A percentile compares a stretch with the other conserved stretches of the same genome.
Evolutionary conservation across 2,888 invertebrate species (phyloP).

Genomic region (Dynastes hyllus): DNA sequence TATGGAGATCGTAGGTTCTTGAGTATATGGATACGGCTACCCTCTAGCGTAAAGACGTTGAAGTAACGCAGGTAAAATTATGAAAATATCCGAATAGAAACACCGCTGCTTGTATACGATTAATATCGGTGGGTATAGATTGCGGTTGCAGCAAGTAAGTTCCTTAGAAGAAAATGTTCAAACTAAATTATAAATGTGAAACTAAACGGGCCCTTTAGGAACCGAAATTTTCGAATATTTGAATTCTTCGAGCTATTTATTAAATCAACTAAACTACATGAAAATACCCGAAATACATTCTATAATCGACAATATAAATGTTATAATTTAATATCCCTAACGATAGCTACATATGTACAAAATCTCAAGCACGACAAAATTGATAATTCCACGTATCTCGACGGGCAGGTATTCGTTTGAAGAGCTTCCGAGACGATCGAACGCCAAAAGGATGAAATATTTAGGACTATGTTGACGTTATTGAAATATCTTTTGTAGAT

Average conservation of each 20-base stretch:
- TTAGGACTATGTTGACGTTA: slow-evolving; percentile 16
- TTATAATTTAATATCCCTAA: slow-evolving; percentile 23
- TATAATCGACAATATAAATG: slow-evolving; percentile 16
- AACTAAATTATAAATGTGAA: not conserved
- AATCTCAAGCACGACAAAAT: slow-evolving; percentile 25
- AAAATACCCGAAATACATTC: slow-evolving; percentile 22
- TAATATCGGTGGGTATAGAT: not conserved
- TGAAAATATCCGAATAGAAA: slow-evolving; percentile 1
- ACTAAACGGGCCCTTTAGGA: not conserved
- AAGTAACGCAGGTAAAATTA: slow-evolving; percentile 37
- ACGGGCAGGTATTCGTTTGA: slow-evolving; percentile 13
- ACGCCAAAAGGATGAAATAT: slow-evolving; percentile 9
- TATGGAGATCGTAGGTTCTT: not conserved
- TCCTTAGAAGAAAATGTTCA: not conserved
- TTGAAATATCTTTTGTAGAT: slow-evolving; percentile 17
- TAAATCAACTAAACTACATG: slow-evolving; percentile 1
- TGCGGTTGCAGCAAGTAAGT: not conserved
- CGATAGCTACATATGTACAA: slow-evolving; percentile 9
- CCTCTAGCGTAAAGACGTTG: slow-evolving; percentile 15
- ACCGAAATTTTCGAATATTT: slow-evolving; percentile 1
- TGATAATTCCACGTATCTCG: slow-evolving; percentile 20
- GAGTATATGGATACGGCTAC: slow-evolving; percentile 2
- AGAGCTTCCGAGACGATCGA: slow-evolving; percentile 8
- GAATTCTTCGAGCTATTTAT: slow-evolving; percentile 20
- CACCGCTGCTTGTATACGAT: not conserved